A percentile compares a stretch with the other conserved stretches of the same genome.
Conservation (phyloP, 2,113 vertebrate genomes). For the Saccopteryx leptura region DNA sequence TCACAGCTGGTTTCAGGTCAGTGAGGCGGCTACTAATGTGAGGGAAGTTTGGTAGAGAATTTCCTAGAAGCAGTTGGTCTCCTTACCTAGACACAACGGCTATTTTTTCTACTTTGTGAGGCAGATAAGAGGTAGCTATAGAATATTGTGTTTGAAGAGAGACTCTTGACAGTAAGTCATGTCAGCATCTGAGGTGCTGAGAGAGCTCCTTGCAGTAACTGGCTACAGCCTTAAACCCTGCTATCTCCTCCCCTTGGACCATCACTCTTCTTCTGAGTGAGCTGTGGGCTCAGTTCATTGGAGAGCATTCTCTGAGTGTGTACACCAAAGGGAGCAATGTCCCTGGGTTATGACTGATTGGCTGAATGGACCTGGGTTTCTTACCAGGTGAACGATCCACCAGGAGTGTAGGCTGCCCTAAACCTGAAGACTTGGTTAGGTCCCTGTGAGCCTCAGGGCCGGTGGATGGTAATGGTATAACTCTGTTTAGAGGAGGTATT, state of each 20-base stretch:
- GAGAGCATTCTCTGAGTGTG: neutral
- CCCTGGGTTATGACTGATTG: neutral
- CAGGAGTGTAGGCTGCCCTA: neutral
- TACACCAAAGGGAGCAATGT: neutral
- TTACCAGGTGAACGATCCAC: neutral
- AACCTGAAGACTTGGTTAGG: neutral
- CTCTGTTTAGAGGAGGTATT: neutral
- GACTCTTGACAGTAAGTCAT: neutral
- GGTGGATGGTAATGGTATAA: neutral
- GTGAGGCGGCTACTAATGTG: neutral
- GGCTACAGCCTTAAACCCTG: neutral
- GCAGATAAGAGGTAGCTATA: neutral
- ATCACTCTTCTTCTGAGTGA: neutral
- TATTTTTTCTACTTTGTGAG: neutral
- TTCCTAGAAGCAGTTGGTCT: constrained; percentile 39
- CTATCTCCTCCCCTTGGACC: neutral
- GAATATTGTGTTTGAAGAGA: constrained; percentile 32
- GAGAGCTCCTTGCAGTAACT: neutral
- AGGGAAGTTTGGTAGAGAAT: neutral
- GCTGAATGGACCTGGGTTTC: neutral
- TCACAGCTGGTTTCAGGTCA: neutral
- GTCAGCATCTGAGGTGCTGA: neutral
- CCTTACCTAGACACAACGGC: neutral
- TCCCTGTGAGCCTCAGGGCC: neutral
- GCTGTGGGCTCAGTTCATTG: neutral